Evolutionary conservation across 2,113 vertebrate genomes (phyloP).

Genomic region (Hiodon alosoides): DNA sequence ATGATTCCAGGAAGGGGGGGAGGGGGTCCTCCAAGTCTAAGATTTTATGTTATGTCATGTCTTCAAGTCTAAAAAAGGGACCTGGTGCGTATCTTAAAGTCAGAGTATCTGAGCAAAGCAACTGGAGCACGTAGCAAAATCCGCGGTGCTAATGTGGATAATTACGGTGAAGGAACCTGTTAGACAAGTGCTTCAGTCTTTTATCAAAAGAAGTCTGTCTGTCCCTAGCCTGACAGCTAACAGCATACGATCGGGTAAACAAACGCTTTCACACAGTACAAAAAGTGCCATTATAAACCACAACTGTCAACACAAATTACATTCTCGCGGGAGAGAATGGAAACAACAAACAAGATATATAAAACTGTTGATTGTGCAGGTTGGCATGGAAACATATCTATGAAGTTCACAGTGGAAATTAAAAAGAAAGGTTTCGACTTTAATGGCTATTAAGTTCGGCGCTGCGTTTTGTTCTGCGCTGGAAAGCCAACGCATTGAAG

Average conservation of each 20-base stretch:
- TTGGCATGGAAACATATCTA: slow-evolving; percentile 98
- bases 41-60: neutral
- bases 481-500: slow-evolving; percentile 34
- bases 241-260: slow-evolving; percentile 94
- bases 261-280: slow-evolving; percentile 88
- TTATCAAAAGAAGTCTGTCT: slow-evolving; percentile 87
- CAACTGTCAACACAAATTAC: slow-evolving; percentile 96
- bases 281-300: slow-evolving; percentile 95
- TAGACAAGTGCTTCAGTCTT: slow-evolving; percentile 79
- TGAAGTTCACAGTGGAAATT: slow-evolving; percentile 78
- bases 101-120: slow-evolving; percentile 17
- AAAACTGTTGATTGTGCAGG: slow-evolving; percentile 85
- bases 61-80: slow-evolving; percentile 49
- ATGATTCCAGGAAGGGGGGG: too few species aligned
- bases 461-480: slow-evolving; percentile 61
- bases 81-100: slow-evolving; percentile 23
- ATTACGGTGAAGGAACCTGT: slow-evolving; percentile 78
- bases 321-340: slow-evolving; percentile 67
- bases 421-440: slow-evolving; percentile 80
- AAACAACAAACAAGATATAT: slow-evolving; percentile 35
- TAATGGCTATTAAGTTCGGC: slow-evolving; percentile 86
- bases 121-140: slow-evolving; percentile 69
- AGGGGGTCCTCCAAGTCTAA: too few species aligned
- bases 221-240: slow-evolving; percentile 80
- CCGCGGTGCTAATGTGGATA: slow-evolving; percentile 76